Conservation (phyloP, 1,140 invertebrate genomes). For the Leucophenga varia region DNA sequence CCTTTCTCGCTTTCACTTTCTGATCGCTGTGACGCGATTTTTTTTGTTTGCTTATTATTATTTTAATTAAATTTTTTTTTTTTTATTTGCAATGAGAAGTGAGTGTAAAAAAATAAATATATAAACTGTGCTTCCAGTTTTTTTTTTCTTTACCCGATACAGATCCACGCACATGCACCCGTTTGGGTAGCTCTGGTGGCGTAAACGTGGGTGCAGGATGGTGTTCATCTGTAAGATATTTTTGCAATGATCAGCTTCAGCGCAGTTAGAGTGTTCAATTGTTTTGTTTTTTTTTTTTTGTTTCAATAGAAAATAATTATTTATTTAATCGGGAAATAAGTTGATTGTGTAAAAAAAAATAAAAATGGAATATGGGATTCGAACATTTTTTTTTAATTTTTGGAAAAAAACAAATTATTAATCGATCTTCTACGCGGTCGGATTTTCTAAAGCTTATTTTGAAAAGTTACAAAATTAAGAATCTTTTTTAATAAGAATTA, state of each 20-base stretch:
- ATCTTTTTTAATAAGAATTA: too few species aligned
- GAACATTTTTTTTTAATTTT: neutral
- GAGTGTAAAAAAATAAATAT: too few species aligned
- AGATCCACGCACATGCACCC: conserved; percentile 93
- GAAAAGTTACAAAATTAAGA: too few species aligned
- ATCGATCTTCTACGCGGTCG: too few species aligned
- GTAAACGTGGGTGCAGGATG: conserved; percentile 92
- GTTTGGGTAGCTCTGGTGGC: conserved; percentile 95
- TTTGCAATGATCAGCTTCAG: conserved; percentile 32
- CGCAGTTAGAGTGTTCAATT: conserved; percentile 14
- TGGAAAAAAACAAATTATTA: too few species aligned
- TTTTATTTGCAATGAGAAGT: too few species aligned
- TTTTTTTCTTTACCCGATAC: conserved; percentile 53
- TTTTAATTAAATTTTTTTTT: too few species aligned
- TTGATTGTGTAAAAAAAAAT: conserved; percentile 1
- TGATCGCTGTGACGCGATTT: neutral
- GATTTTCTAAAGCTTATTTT: too few species aligned
- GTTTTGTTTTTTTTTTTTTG: conserved; percentile 14
- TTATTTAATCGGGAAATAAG: neutral
- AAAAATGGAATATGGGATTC: neutral
- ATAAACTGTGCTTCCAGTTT: too few species aligned
- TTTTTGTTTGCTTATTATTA: neutral
- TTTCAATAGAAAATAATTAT: neutral
- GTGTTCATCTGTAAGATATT: conserved; percentile 87
- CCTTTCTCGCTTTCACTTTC: conserved; percentile 39